Evolutionary conservation across 2,888 invertebrate genomes (phyloP).

Genomic region (Chrysolina oricalcia): DNA sequence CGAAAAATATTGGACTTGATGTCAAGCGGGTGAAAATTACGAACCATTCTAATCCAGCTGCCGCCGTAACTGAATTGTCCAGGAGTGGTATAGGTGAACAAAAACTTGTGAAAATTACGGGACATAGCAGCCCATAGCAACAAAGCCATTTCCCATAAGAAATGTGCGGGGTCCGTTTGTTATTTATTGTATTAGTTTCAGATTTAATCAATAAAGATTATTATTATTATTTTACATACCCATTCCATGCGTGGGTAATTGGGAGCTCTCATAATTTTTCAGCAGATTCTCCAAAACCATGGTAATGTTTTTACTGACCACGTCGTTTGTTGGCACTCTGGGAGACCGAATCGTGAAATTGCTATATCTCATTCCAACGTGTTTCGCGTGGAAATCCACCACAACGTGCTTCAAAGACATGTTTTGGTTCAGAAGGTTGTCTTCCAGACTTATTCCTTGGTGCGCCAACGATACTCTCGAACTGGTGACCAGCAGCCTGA

Average conservation of each 20-base stretch:
- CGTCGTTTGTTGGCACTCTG: conserved; percentile 57
- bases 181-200: too few relatives aligned
- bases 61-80: too few relatives aligned
- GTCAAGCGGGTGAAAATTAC: too few relatives aligned
- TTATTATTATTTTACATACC: conserved; percentile 74
- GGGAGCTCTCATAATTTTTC: conserved; percentile 92
- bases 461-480: conserved; percentile 39
- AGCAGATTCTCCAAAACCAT: conserved; percentile 88
- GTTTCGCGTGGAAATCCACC: conserved; percentile 56
- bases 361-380: conserved; percentile 29
- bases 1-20: too few relatives aligned
- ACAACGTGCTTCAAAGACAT: conserved; percentile 58
- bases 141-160: too few relatives aligned
- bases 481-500: conserved; percentile 44
- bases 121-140: too few relatives aligned
- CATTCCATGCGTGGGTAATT: conserved; percentile 90
- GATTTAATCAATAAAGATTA: too few relatives aligned
- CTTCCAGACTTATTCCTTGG: conserved; percentile 54
- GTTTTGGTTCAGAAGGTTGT: conserved; percentile 55
- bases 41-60: too few relatives aligned
- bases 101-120: too few relatives aligned
- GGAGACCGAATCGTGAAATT: conserved; percentile 37
- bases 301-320: conserved; percentile 87
- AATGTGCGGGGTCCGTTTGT: too few relatives aligned
- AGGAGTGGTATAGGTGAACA: too few relatives aligned